Base-by-base conservation (phyloP, 2,888 invertebrate genomes). In the Julus scanicus region DNA sequence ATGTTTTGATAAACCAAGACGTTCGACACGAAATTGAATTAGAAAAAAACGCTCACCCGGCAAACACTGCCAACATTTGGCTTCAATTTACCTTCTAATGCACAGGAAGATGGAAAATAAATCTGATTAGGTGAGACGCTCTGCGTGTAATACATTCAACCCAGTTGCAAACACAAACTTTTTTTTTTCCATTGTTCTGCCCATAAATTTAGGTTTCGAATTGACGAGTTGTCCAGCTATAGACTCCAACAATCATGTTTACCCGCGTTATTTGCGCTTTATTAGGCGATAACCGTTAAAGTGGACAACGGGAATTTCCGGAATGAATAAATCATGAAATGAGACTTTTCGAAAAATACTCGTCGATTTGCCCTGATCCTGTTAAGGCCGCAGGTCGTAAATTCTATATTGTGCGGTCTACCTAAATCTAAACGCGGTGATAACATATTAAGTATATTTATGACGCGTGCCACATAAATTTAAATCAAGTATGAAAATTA, bases 271-370 rank as follows among this genome's bases (percentile, higher is more conserved):
- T 71, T 71, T 29, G 29, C 71, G 71, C 29, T 29, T 71, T 71
- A 71, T 71, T 71, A 29, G 71, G 9, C 29, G 71, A 29, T 71
- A 71, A 71, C 20, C 71, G 71, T 29, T 29, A 9, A 29, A 71
- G 71, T 71, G 71, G 71, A 71, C 71, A 71, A 71, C 71, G 71
- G 71, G 29, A 71, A 71, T 71, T 71, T 71, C 71, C 71, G 8
- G 71, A 71, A 71, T 71, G 71, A 71, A 71, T 71, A 71, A 71
- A 71, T 71, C 71, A 71, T 71, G 71, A 71, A 71, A 71, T 71
- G 20, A 29, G 29, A 71, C 29, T 71, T 29, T 71, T 13, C 11
- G 71, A 29, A 29, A 71, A 71, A 63, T 63, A 63, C 20, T 63
- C 63, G 20, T 63, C 63, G 20, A 63, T 63, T 53, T 63, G n/a